A percentile compares a stretch with the other conserved stretches of the same genome.
phyloP scores from a whole-genome alignment of 2,113 vertebrate genomes.

The Phrynocephalus versicolor region DNA sequence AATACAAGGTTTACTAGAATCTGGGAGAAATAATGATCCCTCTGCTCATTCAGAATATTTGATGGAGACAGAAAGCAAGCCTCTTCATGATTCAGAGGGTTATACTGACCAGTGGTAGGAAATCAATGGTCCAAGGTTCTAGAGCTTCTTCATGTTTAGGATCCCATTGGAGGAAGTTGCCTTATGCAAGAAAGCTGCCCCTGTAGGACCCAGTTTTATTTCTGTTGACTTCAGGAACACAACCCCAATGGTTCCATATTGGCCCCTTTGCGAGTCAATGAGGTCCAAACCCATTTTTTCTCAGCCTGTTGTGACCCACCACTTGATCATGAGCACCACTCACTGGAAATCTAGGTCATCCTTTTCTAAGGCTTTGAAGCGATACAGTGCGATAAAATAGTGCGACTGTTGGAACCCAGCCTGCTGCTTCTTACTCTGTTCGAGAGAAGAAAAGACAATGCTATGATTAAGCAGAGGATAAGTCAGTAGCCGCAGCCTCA shows the following conservation, averaged over 20 bases:
- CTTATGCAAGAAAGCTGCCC: no score
- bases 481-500: neutral
- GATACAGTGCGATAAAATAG: conserved; percentile 92
- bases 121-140: no score
- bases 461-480: neutral
- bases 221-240: neutral
- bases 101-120: no score
- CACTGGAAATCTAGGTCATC: conserved; percentile 95
- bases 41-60: neutral
- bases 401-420: conserved; percentile 86
- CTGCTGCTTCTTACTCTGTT: conserved; percentile 86
- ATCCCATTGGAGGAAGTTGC: no score
- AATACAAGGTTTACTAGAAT: neutral
- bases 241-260: neutral
- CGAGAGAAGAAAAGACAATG: conserved; percentile 11
- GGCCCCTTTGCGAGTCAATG: neutral
- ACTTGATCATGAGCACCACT: conserved; percentile 51
- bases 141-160: no score
- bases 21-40: neutral
- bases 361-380: conserved; percentile 93
- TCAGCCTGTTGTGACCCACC: neutral
- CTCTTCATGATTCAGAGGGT: no score
- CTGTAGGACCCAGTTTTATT: neutral
- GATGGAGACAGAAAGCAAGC: neutral
- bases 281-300: neutral